Evolutionary conservation across 2,888 invertebrate genomes (phyloP), one percentile per base, ranked within the genome.

Genomic region (Papilio demoleus): DNA sequence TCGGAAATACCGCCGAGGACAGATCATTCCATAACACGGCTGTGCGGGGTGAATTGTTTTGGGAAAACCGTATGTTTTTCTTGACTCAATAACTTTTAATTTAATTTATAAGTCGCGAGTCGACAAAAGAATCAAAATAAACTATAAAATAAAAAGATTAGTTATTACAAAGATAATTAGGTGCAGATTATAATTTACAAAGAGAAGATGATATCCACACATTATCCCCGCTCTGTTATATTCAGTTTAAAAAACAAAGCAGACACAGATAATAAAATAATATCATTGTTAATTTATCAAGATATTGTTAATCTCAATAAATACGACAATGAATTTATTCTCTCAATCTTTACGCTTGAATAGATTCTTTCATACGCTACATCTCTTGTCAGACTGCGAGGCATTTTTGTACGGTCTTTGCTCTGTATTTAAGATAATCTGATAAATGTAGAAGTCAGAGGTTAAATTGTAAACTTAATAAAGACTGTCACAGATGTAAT

Each of bases 331-430:
- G 27, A 31, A 31, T 31, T 56, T 17, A 31, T 56, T 56, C 6
- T 53, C 3, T 27, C 47, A 24, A 24, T 6, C 9, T 5, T 14
- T 36, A 45, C n/a, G 8, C 6, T 14, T 50, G 22, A 50, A 50
- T 50, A 36, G 50, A 36, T 22, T 14, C 36, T 36, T 63, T 63
- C 47, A 47, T 63, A 63, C 36, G n/a, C n/a, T n/a, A 22, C 45
- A 31, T 27, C 47, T 50, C 27, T n/a, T 56, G 9, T 8, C 17
- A 56, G 31, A 56, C 53, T n/a, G 53, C 53, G 53, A 31, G 53
- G 31, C n/a, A 56, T 31, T 56, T 56, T 31, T 31, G 53, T 31
- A 8, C 53, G 27, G 31, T 56, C 53, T 56, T 56, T 56, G 53
- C 53, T 9, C 53, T 17, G 31, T 17, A 56, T 56, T 6, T 11